Conservation (phyloP, 2,888 invertebrate genomes). For the Drosophila mimica region DNA sequence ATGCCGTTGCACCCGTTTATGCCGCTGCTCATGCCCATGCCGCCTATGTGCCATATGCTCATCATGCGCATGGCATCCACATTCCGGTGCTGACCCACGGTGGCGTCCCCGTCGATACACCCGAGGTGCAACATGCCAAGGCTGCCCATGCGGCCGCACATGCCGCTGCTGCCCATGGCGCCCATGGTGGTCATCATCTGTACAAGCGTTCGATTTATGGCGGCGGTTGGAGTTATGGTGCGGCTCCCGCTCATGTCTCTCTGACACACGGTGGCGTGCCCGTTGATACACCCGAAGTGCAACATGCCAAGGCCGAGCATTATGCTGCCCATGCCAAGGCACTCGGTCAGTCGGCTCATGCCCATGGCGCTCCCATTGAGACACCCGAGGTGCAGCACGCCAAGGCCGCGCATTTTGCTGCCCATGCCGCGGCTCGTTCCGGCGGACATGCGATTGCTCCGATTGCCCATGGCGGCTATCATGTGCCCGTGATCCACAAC, state of each 20-base stretch:
- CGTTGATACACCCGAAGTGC: conserved; percentile 86
- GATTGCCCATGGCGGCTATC: conserved; percentile 78
- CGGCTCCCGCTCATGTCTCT: conserved; percentile 79
- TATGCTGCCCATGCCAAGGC: conserved; percentile 85
- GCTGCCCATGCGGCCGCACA: conserved; percentile 86
- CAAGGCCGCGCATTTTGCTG: conserved; percentile 84
- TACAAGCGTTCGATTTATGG: conserved; percentile 85
- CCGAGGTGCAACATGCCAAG: conserved; percentile 86
- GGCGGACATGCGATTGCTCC: conserved; percentile 77
- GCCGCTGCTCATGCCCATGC: conserved; percentile 80
- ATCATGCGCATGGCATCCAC: conserved; percentile 72
- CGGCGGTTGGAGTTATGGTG: conserved; percentile 80
- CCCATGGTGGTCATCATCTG: conserved; percentile 83
- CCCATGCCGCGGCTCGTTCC: conserved; percentile 83
- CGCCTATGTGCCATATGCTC: conserved; percentile 80
- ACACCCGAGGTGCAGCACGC: conserved; percentile 86
- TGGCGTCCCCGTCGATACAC: conserved; percentile 85
- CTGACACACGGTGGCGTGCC: conserved; percentile 85
- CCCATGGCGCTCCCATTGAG: conserved; percentile 83
- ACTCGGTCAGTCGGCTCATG: conserved; percentile 77
- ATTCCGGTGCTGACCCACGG: conserved; percentile 80
- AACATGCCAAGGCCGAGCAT: conserved; percentile 85
- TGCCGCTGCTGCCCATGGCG: conserved; percentile 84
- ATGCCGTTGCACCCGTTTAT: conserved; percentile 68
- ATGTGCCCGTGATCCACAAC: conserved; percentile 85